These are phyloP conservation scores for Chromoteleia sp. DNA, from an alignment of 2,888 invertebrate genomes.

Conservation along the genomic window DNA sequence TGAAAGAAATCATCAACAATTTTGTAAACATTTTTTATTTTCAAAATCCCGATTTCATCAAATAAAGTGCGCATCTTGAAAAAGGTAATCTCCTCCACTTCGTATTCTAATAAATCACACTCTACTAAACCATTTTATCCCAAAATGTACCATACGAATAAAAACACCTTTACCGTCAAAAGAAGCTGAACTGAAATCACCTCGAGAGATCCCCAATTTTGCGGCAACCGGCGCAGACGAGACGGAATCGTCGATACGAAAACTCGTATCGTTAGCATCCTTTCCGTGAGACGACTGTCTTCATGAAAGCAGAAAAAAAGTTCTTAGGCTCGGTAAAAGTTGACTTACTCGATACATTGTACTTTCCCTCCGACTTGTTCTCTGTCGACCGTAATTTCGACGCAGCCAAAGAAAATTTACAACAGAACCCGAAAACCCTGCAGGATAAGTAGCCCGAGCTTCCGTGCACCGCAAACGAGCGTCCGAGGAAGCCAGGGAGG, in stretches of 20 bases:
- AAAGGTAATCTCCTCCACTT: neutral
- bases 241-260: slow-evolving; percentile 27
- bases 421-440: slow-evolving; percentile 72
- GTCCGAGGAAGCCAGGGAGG: slow-evolving; percentile 58
- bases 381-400: slow-evolving; percentile 53
- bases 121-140: slow-evolving; percentile 1
- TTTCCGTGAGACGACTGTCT: slow-evolving; percentile 44
- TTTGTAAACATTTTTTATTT: too few species aligned
- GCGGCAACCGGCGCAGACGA: neutral
- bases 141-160: slow-evolving; percentile 20
- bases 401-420: slow-evolving; percentile 77
- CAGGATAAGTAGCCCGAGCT: slow-evolving; percentile 79
- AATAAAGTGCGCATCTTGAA: neutral
- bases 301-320: slow-evolving; percentile 6
- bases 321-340: slow-evolving; percentile 53
- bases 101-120: slow-evolving; percentile 16
- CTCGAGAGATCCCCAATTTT: slow-evolving; percentile 2
- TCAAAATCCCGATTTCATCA: neutral
- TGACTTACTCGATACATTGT: slow-evolving; percentile 32
- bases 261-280: slow-evolving; percentile 38
- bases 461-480: slow-evolving; percentile 73
- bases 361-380: slow-evolving; percentile 23
- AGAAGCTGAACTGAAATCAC: slow-evolving; percentile 22
- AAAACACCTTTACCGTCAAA: slow-evolving; percentile 33
- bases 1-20: too few species aligned